Base-by-base conservation (phyloP, 2,888 invertebrate species). In the Xestia xanthographa region DNA sequence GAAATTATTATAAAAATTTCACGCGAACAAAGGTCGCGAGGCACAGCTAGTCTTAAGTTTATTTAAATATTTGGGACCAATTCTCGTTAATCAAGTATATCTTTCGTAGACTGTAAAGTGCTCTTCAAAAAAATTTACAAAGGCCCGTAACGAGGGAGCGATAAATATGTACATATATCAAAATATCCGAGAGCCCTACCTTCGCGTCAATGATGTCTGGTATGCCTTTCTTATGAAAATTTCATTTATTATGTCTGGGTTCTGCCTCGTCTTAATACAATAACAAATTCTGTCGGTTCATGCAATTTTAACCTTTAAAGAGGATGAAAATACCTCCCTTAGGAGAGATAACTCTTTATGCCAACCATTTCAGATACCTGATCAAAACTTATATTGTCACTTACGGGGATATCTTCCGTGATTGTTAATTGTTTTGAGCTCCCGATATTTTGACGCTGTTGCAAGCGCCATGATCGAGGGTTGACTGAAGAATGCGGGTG, bases 81-180 rank as follows among this genome's bases (percentile, higher is more conserved):
- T 79, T 71, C 63, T 20, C 22, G 26, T 14, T 12, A 0, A 70
- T 34, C 12, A 17, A 20, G 1, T 14, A 22, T 22, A 60, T 20
- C 20, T 9, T 22, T 66, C 83, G 81, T 58, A 14, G 45, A 56
- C n/a, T 74, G 14, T 74, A 84, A 84, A 81, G 68, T 26, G 62
- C 69, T 74, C 38, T 17, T 12, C 20, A 45, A 77, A 84, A 77
- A 74, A 74, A 53, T 77, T 65, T 67, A 70, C 85, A 81, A 78
- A 72, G 50, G 20, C 48, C 12, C 56, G 63, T 85, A 81, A 83
- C 72, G 78, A 83, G 62, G 53, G 73, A 38, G 48, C 41, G 56
- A 75, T 81, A 85, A 81, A 85, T 85, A 83, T 81, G 82, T 85
- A 84, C 66, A 85, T 84, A 66, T 58, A 77, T 60, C 72, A 77